Evolutionary conservation across 2,797 vertebrate species (phyloP), one percentile per base, ranked within the genome.

Genomic region (Bovichtus diacanthus): DNA sequence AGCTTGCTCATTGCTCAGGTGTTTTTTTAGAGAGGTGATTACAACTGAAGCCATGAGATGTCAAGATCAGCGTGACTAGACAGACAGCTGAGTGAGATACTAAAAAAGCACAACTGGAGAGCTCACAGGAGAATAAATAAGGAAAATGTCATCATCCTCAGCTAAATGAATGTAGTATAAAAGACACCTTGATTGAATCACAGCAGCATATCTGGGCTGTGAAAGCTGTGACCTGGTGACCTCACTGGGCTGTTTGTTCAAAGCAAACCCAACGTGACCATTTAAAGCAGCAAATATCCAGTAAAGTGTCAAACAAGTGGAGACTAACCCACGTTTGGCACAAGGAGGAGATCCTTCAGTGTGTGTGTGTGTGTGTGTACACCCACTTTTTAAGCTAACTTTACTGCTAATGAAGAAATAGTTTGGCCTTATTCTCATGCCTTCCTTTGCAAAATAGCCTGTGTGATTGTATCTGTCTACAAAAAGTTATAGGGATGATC

Each of bases 131-230:
- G 43, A 75, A 54, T 27, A 23, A 77, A 56, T 38, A 0, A 36
- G 21, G 47, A 21, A n/a, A 23, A n/a, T 51, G 70, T 51, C 27
- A 44, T 69, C 8, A 65, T 25, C 43, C 9, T 23, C 9, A 9
- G 31, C 19, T 55, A 53, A 76, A 74, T 29, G 6, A 74, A 77
- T 49, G 8, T 72, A 39, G 69, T 47, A 25, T 19, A 59, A 58
- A n/a, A 64, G 21, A 36, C 41, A 47, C 46, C 31, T 58, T 76
- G 73, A 85, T 65, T 82, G 65, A 84, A 81, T 86, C 50, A 49
- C 51, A 74, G 63, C 69, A 73, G 65, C 65, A 63, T 77, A 70
- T 84, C 60, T 71, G 44, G 67, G 59, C 74, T 68, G 56, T 50
- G 71, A 71, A 77, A 76, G 61, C 64, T 39, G 54, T 46, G 50